These are phyloP conservation scores for Ardeotis arabs DNA, from an alignment of 2,113 vertebrate species.

Conservation along the genomic window DNA sequence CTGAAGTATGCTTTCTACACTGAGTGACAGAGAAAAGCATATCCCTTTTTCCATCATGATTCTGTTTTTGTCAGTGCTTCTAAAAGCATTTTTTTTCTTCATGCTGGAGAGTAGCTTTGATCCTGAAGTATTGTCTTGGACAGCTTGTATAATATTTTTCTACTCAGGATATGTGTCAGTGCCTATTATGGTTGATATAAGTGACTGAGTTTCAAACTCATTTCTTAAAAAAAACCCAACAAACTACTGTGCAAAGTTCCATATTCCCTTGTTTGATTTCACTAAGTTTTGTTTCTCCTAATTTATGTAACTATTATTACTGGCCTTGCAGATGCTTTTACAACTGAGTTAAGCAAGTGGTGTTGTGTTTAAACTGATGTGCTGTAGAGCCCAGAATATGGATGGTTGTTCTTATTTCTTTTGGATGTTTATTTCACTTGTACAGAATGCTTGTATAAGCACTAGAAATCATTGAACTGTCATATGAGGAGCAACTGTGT, in stretches of 20 bases:
- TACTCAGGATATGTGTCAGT: background rate
- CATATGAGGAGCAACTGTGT: background rate
- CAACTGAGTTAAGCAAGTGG: background rate
- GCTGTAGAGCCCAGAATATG: background rate
- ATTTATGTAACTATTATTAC: background rate
- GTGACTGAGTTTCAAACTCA: background rate
- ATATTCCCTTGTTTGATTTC: background rate
- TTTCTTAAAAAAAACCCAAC: background rate
- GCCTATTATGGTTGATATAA: background rate
- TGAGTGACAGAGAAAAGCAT: background rate
- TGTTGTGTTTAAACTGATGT: background rate
- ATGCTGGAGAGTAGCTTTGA: background rate
- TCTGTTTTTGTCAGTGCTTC: background rate
- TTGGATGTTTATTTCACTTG: background rate
- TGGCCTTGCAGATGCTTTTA: background rate
- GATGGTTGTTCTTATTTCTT: background rate
- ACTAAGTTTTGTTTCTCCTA: background rate
- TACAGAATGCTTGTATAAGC: background rate
- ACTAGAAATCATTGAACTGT: background rate
- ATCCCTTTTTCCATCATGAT: background rate
- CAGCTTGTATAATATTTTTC: background rate
- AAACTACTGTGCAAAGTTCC: background rate
- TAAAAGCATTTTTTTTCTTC: background rate
- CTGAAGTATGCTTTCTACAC: background rate
- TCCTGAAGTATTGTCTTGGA: background rate